A percentile compares a stretch with the other conserved stretches of the same genome.
Evolutionary conservation across 2,113 vertebrate species (phyloP).

Genomic region (Cyanoramphus novaezelandiae): DNA sequence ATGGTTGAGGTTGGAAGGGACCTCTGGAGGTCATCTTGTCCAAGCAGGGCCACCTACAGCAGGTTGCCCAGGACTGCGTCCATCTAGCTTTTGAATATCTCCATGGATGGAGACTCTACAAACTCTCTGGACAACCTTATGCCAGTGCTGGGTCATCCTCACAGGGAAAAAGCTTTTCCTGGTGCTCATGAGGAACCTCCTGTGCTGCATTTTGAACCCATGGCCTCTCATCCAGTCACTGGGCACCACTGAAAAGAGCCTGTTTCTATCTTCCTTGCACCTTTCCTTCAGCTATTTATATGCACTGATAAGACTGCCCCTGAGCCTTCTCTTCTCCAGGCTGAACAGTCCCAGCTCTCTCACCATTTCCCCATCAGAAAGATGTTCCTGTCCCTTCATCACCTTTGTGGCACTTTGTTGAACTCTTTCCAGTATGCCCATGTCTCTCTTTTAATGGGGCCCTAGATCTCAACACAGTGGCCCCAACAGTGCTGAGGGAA

Average conservation of each 20-base stretch:
- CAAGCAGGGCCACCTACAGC: background rate
- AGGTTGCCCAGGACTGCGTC: background rate
- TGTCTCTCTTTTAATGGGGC: background rate
- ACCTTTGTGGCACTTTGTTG: background rate
- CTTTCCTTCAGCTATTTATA: background rate
- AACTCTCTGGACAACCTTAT: background rate
- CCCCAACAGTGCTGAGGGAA: background rate
- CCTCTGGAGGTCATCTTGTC: background rate
- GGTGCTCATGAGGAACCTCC: background rate
- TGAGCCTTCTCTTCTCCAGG: background rate
- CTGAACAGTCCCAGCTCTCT: background rate
- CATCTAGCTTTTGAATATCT: background rate
- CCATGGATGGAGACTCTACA: background rate
- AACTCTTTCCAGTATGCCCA: background rate
- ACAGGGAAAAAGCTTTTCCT: background rate
- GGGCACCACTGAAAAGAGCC: background rate
- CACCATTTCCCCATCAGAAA: background rate
- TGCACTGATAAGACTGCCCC: rapidly evolving
- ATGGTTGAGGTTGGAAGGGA: background rate
- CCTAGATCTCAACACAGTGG: background rate
- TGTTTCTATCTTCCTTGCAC: background rate
- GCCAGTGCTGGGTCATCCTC: background rate
- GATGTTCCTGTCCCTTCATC: background rate
- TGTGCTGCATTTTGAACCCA: background rate
- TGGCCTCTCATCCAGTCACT: background rate